Evolutionary conservation across 2,888 invertebrate species (phyloP), one percentile per base, ranked within the genome.

Genomic region (Axea sp.): DNA sequence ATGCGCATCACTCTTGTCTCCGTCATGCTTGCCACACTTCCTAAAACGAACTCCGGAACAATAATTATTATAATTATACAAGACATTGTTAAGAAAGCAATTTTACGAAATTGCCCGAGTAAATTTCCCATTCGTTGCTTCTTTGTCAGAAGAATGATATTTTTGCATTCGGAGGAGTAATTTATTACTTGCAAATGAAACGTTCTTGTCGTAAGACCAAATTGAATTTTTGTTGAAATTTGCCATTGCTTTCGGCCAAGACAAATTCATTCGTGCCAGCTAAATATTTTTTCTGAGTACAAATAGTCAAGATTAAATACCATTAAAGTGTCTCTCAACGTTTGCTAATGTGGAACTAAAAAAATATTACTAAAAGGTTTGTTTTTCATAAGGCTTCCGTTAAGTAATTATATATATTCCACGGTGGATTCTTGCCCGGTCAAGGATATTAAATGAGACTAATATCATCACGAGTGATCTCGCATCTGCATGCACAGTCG

Each of bases 321-420:
- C n/a, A n/a, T n/a, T n/a, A n/a, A n/a, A n/a, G n/a, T n/a, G n/a
- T n/a, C n/a, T n/a, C n/a, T n/a, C n/a, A 11, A 22, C 19, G 1
- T 11, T 22, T 11, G 22, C n/a, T 14, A 26, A 26, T 11, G 14
- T 6, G 2, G 41, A 14, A 1, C n/a, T 14, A 26, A 22, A 43
- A 33, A 47, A 37, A 55, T 45, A 53, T 37, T 35, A 37, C 71
- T 75, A 72, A 77, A 73, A 78, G 78, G 65, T 78, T 81, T 80
- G 69, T 45, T 67, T 9, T 8, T 76, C 53, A 35, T 82, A 68
- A 6, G 81, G 80, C 77, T 81, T 81, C 82, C 30, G 51, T 64
- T 62, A 81, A 78, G 72, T 76, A 76, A 45, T 45, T 73, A 39
- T 62, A 57, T 59, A 59, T 39, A 43, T 55, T 53, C 17, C 30